A percentile compares a stretch with the other conserved stretches of the same genome.
These are phyloP conservation scores for Episyrphus balteatus DNA, from an alignment of 1,140 invertebrate species.

Conservation along the genomic window DNA sequence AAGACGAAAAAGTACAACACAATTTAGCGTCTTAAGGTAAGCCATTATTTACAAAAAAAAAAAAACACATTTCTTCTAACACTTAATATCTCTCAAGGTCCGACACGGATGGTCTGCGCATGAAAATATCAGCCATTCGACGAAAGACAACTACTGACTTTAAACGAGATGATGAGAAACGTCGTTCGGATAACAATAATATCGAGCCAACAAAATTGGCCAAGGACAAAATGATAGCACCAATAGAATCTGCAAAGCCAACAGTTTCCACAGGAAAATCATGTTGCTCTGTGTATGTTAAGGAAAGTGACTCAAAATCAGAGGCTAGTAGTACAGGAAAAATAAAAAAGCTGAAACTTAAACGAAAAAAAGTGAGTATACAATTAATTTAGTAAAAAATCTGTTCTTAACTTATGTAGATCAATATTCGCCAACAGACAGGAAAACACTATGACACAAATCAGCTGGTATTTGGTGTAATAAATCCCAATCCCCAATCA, in stretches of 20 bases:
- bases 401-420: background rate
- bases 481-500: background rate
- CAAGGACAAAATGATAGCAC: background rate
- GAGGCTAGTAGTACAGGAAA: conserved; percentile 2
- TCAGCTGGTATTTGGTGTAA: background rate
- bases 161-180: background rate
- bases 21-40: too few relatives aligned
- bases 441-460: background rate
- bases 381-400: background rate
- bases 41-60: too few relatives aligned
- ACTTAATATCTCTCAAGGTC: conserved; percentile 1
- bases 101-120: conserved; percentile 29
- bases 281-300: conserved; percentile 16
- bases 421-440: background rate
- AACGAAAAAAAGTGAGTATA: conserved; percentile 6
- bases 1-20: too few relatives aligned
- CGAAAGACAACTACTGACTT: conserved; percentile 6
- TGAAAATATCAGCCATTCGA: conserved; percentile 34
- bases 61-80: too few relatives aligned
- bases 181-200: background rate
- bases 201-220: background rate
- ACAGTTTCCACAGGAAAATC: conserved; percentile 11
- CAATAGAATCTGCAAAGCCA: background rate
- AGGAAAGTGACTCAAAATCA: conserved; percentile 7
- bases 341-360: conserved; percentile 18